These are phyloP conservation scores for Amiota communis DNA, from an alignment of 2,888 invertebrate species.

Conservation along the genomic window DNA sequence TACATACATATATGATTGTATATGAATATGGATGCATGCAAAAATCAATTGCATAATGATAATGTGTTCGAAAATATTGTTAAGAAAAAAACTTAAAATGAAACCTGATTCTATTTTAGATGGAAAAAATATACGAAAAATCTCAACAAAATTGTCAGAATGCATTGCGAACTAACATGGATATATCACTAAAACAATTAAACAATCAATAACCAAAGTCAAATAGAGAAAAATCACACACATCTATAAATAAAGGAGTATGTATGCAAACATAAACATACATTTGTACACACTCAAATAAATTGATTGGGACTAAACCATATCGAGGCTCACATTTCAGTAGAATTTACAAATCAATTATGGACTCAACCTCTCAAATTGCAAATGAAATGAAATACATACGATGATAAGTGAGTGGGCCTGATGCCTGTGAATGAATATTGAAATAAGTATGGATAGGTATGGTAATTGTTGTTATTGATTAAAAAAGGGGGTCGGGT, in stretches of 20 bases:
- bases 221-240: neutral
- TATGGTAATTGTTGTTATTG: too few relatives aligned
- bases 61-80: neutral
- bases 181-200: neutral
- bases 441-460: neutral
- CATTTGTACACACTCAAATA: neutral
- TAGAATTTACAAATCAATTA: constrained; percentile 16
- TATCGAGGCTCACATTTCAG: neutral
- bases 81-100: too few relatives aligned
- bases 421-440: neutral
- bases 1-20: too few relatives aligned
- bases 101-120: too few relatives aligned
- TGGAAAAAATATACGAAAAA: too few relatives aligned
- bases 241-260: neutral
- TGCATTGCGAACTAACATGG: too few relatives aligned
- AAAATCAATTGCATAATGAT: neutral
- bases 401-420: neutral
- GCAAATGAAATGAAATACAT: constrained; percentile 10
- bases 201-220: constrained; percentile 9
- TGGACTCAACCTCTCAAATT: neutral
- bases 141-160: too few relatives aligned
- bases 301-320: neutral
- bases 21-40: too few relatives aligned
- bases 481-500: too few relatives aligned
- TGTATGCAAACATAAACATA: too few relatives aligned